Percentiles rank a stretch among this genome's conserved stretches.
These are phyloP conservation scores for Camelus dromedarius DNA, from an alignment of 2,113 vertebrate species.

Conservation along the genomic window DNA sequence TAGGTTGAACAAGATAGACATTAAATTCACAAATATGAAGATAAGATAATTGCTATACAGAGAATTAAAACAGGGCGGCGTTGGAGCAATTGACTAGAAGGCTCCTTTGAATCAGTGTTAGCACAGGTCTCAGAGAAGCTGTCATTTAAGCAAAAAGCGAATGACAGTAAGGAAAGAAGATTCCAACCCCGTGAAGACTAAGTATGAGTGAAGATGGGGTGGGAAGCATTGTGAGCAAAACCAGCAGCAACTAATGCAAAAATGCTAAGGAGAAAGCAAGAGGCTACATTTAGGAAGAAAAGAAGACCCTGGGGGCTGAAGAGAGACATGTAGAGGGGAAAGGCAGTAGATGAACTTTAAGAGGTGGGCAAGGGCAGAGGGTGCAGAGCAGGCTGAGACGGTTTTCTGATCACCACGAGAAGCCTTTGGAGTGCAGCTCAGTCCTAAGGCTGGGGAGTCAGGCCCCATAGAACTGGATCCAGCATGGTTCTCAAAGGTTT, in stretches of 20 bases:
- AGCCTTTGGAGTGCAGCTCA: neutral
- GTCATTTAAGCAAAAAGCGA: neutral
- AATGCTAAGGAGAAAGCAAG: neutral
- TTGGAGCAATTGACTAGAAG: neutral
- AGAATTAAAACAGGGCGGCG: neutral
- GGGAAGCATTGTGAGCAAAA: neutral
- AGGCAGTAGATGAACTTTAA: neutral
- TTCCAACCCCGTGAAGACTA: neutral
- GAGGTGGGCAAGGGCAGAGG: neutral
- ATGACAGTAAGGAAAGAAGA: neutral
- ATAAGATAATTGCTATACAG: neutral
- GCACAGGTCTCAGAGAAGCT: neutral
- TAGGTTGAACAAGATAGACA: neutral
- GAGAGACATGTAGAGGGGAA: neutral
- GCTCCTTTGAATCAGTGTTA: neutral
- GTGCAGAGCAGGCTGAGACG: no score
- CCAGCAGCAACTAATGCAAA: neutral
- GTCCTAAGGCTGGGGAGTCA: neutral
- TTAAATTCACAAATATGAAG: neutral
- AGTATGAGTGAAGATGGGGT: neutral
- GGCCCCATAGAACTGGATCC: fast-evolving
- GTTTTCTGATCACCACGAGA: neutral
- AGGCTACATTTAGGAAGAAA: neutral
- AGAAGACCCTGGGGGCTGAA: neutral
- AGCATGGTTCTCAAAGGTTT: neutral